Conservation (phyloP, 2,888 invertebrate genomes). For the Diarsia brunnea region DNA sequence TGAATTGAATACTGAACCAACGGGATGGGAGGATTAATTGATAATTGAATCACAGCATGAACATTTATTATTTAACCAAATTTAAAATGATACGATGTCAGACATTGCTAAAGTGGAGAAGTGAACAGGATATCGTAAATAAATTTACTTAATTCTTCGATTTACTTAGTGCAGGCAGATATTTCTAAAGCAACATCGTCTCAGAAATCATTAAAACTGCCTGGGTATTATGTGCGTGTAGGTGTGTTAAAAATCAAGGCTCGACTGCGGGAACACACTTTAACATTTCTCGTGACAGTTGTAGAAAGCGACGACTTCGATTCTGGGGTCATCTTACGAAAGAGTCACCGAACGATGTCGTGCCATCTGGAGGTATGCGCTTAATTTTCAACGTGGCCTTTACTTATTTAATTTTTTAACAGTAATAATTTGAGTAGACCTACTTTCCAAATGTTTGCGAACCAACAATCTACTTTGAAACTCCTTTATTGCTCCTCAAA, state of each 20-base stretch:
- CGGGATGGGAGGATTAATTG: slow-evolving; percentile 83
- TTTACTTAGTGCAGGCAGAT: slow-evolving; percentile 12
- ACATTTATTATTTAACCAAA: slow-evolving; percentile 81
- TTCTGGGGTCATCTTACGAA: slow-evolving; percentile 86
- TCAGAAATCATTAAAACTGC: slow-evolving; percentile 32
- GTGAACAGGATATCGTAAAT: slow-evolving; percentile 71
- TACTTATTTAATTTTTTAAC: slow-evolving; percentile 58
- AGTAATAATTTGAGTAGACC: slow-evolving; percentile 60
- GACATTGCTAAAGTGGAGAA: slow-evolving; percentile 75
- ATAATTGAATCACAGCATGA: slow-evolving; percentile 85
- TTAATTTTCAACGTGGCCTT: slow-evolving; percentile 68
- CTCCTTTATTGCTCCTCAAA: slow-evolving; percentile 41
- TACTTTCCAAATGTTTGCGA: slow-evolving; percentile 44
- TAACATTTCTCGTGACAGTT: slow-evolving; percentile 79
- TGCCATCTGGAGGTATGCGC: slow-evolving; percentile 72
- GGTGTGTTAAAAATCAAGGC: slow-evolving; percentile 66
- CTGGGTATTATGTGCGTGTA: slow-evolving; percentile 37
- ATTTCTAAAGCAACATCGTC: slow-evolving; percentile 36
- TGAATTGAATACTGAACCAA: slow-evolving; percentile 82
- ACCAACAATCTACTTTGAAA: slow-evolving; percentile 67
- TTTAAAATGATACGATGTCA: slow-evolving; percentile 76
- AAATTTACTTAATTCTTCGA: slow-evolving; percentile 12
- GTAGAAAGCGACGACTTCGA: slow-evolving; percentile 83
- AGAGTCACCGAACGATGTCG: slow-evolving; percentile 74
- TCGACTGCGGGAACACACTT: slow-evolving; percentile 69